Conservation (phyloP, 2,888 invertebrate species). For the Dicroscelio sp. region DNA sequence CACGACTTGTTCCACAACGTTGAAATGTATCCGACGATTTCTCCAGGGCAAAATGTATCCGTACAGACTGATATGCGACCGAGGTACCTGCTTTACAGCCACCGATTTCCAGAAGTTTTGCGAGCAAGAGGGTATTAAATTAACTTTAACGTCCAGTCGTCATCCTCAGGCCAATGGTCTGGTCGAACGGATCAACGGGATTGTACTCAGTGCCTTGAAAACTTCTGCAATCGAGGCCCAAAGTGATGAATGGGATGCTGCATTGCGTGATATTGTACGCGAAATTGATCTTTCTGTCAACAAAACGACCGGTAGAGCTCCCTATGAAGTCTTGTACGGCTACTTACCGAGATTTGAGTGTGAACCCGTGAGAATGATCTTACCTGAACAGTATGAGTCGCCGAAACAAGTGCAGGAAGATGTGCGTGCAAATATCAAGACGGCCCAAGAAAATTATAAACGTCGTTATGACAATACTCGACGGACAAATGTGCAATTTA, state of each 20-base stretch:
- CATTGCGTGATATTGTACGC: background rate
- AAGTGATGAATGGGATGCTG: background rate
- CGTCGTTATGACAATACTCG: no score
- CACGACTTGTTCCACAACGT: background rate
- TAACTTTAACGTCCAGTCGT: background rate
- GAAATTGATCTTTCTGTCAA: no score
- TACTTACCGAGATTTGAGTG: no score
- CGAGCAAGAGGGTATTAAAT: background rate
- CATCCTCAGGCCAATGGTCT: constrained; percentile 35
- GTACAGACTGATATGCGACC: background rate
- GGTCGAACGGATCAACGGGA: constrained; percentile 10
- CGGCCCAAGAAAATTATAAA: no score
- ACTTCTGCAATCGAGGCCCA: background rate
- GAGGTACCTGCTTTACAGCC: constrained; percentile 7
- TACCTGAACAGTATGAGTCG: no score
- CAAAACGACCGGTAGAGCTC: no score
- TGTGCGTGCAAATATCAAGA: no score
- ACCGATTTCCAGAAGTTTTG: background rate
- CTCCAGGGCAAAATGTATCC: background rate
- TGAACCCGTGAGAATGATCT: no score
- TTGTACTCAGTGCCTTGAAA: background rate
- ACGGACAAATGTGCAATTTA: no score
- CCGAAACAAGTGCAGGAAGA: no score
- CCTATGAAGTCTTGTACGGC: no score
- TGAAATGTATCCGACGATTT: background rate